Conservation (phyloP, 2,113 vertebrate species). For the Megalops atlanticus region DNA sequence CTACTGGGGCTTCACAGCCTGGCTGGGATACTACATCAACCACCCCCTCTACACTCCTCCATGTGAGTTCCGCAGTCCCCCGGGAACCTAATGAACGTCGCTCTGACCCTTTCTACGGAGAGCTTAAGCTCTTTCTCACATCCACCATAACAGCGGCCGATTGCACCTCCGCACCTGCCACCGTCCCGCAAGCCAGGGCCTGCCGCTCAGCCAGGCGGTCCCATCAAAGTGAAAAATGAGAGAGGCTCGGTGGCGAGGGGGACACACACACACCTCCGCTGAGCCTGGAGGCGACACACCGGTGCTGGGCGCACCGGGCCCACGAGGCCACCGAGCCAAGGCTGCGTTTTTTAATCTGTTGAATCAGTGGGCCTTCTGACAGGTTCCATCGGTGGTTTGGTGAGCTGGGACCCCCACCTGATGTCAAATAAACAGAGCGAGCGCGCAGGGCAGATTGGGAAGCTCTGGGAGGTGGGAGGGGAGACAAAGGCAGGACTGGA, state of each 20-base stretch:
- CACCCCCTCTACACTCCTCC: conserved; percentile 75
- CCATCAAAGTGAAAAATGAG: conserved; percentile 68
- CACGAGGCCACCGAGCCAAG: conserved; percentile 33
- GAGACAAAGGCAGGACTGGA: conserved; percentile 36
- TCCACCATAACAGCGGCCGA: conserved; percentile 32
- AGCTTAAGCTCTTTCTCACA: neutral
- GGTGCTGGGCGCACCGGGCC: conserved; percentile 62
- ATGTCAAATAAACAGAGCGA: conserved; percentile 55
- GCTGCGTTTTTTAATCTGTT: conserved; percentile 55
- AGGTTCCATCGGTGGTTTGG: conserved; percentile 44
- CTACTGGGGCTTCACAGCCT: conserved; percentile 74
- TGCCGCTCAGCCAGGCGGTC: conserved; percentile 54
- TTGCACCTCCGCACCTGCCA: conserved; percentile 7
- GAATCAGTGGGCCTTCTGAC: conserved; percentile 43
- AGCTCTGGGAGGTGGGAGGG: conserved; percentile 47
- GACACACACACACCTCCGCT: conserved; percentile 42
- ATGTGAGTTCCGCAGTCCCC: conserved; percentile 59
- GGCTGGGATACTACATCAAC: conserved; percentile 79
- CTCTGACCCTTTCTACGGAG: neutral
- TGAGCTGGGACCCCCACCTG: conserved; percentile 45
- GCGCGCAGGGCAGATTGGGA: conserved; percentile 57
- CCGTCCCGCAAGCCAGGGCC: conserved; percentile 22
- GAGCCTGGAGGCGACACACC: conserved; percentile 60
- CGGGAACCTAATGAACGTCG: neutral
- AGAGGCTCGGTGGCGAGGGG: conserved; percentile 42